phyloP scores from a whole-genome alignment of 2,113 vertebrate species.

The Pungitius pungitius region DNA sequence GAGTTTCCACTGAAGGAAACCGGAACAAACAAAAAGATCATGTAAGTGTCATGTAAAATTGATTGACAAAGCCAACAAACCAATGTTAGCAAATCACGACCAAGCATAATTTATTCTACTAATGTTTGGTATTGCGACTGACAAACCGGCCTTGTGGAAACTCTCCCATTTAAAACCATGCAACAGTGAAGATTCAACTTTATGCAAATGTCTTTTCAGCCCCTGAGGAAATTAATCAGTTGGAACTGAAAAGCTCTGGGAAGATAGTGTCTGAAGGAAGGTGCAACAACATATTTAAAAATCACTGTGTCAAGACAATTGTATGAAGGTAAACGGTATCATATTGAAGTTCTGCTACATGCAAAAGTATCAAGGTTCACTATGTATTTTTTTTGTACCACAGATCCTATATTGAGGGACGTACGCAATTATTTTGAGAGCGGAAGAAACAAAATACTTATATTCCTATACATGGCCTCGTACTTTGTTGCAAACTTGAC shows the following conservation, averaged over 20 bases:
- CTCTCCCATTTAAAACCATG: too few relatives aligned
- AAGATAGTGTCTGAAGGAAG: too few relatives aligned
- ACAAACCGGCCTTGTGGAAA: not conserved
- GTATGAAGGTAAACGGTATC: not conserved
- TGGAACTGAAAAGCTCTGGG: too few relatives aligned
- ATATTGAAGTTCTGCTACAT: too few relatives aligned
- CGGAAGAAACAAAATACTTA: not conserved
- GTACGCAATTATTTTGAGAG: not conserved
- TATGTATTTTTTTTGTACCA: too few relatives aligned
- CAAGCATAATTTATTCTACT: not conserved
- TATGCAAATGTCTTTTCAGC: too few relatives aligned
- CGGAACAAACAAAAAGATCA: conserved; percentile 20
- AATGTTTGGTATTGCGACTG: not conserved
- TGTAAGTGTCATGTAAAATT: conserved; percentile 23
- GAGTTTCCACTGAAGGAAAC: conserved; percentile 48
- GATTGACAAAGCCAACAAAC: not conserved
- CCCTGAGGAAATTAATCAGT: too few relatives aligned
- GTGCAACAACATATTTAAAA: too few relatives aligned
- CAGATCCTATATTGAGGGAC: too few relatives aligned
- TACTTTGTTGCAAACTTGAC: not conserved
- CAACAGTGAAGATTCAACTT: too few relatives aligned
- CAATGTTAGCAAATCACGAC: not conserved
- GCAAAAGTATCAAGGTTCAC: too few relatives aligned
- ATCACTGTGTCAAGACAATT: not conserved
- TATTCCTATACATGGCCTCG: not conserved